phyloP scores from a whole-genome alignment of 2,888 invertebrate species.

The Pardosa pseudoannulata region DNA sequence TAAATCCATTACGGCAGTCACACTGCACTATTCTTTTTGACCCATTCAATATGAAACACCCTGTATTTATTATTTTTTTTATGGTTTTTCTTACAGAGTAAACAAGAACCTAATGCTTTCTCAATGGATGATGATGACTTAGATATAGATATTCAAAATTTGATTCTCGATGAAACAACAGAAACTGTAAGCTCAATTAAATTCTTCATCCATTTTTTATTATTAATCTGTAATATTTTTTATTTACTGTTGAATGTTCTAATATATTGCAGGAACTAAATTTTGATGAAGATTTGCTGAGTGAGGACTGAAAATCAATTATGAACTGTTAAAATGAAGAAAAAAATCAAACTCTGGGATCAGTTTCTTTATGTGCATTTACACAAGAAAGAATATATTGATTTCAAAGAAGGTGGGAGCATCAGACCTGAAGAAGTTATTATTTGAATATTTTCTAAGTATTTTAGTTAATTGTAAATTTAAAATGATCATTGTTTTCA shows the following conservation, averaged over 20 bases:
- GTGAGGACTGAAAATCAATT: constrained; percentile 79
- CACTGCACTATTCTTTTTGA: neutral
- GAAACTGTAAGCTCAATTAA: constrained; percentile 83
- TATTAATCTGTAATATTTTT: too few relatives aligned
- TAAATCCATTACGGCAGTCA: too few relatives aligned
- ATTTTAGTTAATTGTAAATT: neutral
- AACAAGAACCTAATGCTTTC: neutral
- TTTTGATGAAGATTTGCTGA: constrained; percentile 85
- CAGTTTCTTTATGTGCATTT: too few relatives aligned
- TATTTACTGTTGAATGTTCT: too few relatives aligned
- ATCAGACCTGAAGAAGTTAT: neutral
- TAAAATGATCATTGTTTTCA: neutral
- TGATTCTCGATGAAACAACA: constrained; percentile 87
- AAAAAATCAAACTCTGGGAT: too few relatives aligned
- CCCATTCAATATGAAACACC: too few relatives aligned
- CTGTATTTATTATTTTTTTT: too few relatives aligned
- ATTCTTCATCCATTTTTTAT: neutral
- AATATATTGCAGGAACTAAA: constrained; percentile 83
- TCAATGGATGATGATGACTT: constrained; percentile 81
- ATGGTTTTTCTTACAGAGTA: neutral
- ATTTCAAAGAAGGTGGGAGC: neutral
- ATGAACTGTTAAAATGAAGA: neutral
- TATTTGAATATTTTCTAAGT: neutral
- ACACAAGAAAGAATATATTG: neutral
- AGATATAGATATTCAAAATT: constrained; percentile 86